Evolutionary conservation across 2,888 invertebrate genomes (phyloP).

Genomic region (Clunio marinus): DNA sequence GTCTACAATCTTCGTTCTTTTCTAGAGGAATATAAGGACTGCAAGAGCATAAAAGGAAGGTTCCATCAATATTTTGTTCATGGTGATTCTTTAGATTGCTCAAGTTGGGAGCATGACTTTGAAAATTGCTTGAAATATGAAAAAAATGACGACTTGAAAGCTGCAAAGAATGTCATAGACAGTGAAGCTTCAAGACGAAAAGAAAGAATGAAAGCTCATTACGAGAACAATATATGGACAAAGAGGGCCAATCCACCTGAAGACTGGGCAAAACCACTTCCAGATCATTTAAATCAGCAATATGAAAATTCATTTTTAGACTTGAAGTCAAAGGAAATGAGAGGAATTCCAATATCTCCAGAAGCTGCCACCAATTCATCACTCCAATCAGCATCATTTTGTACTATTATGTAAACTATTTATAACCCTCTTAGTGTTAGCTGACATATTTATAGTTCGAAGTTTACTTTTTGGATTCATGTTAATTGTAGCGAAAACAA

Average conservation of each 20-base stretch:
- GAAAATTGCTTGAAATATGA: conserved; percentile 69
- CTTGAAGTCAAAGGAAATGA: conserved; percentile 60
- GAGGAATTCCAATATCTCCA: conserved; percentile 45
- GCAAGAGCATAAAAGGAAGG: conserved; percentile 66
- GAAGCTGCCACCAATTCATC: conserved; percentile 44
- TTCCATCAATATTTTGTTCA: conserved; percentile 83
- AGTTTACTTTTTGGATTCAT: conserved; percentile 8
- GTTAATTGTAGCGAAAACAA: neutral
- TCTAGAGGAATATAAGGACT: conserved; percentile 71
- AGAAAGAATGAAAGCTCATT: conserved; percentile 63
- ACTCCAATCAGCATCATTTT: conserved; percentile 40
- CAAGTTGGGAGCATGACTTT: conserved; percentile 73
- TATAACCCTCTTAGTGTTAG: neutral
- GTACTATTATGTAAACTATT: conserved; percentile 44
- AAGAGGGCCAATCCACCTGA: conserved; percentile 67
- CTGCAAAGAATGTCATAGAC: conserved; percentile 61
- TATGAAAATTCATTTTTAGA: conserved; percentile 65
- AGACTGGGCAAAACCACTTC: conserved; percentile 78
- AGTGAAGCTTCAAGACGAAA: conserved; percentile 66
- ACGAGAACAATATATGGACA: conserved; percentile 74
- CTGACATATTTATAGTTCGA: neutral
- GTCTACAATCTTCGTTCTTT: neutral
- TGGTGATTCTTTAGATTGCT: conserved; percentile 70
- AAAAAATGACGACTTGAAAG: conserved; percentile 57
- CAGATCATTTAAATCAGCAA: conserved; percentile 66